A percentile compares a stretch with the other conserved stretches of the same genome.
phyloP scores from a whole-genome alignment of 2,888 invertebrate species.

The Aromia moschata region DNA sequence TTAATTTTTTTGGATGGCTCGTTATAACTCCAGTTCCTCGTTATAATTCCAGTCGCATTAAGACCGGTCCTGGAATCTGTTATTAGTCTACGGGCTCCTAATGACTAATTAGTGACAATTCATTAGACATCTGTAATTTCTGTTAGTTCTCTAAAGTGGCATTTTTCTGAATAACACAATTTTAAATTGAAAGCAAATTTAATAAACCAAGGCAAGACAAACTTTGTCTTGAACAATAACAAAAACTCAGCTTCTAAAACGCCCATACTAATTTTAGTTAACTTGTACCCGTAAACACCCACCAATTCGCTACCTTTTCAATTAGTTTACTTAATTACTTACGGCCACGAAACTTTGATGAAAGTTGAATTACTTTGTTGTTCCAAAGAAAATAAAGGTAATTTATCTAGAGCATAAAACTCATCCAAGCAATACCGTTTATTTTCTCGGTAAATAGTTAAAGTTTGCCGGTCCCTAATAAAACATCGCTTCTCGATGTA shows the following conservation, averaged over 20 bases:
- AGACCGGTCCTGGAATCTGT: no score
- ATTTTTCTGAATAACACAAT: no score
- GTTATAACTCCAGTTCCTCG: no score
- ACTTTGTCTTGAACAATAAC: no score
- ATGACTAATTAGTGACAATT: no score
- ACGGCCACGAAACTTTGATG: conserved; percentile 7
- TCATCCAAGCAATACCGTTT: conserved; percentile 3
- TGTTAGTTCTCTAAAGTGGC: no score
- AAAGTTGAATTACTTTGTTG: conserved; percentile 11
- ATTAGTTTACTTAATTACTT: conserved; percentile 3
- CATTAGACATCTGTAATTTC: no score
- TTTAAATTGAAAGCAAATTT: no score
- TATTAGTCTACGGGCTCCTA: no score
- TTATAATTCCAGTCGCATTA: no score
- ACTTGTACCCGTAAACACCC: neutral
- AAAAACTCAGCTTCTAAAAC: neutral
- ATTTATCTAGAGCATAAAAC: conserved; percentile 1
- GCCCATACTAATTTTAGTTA: neutral
- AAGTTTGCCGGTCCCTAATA: neutral
- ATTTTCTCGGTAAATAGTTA: neutral
- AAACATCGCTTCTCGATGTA: neutral
- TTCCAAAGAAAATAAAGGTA: neutral
- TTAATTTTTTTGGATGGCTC: no score
- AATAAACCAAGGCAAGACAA: no score
- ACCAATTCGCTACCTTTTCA: neutral